Evolutionary conservation across 2,888 invertebrate species (phyloP), one percentile per base, ranked within the genome.

Genomic region (Netelia fuscicornis): DNA sequence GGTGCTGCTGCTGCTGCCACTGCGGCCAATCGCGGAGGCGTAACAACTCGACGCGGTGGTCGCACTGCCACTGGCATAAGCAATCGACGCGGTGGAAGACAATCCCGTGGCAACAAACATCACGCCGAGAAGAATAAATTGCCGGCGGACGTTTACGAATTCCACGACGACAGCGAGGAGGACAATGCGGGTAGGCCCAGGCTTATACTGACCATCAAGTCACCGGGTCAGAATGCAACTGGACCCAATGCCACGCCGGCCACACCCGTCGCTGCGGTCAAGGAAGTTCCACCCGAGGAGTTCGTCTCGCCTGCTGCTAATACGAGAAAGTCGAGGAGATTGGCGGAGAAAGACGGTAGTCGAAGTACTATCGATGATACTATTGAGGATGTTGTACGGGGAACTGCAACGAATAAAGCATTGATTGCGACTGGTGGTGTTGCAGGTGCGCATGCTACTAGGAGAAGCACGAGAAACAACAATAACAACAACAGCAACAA

Each of bases 101-200:
- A 94, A 54, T 92, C 92, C 0, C 92, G 92, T 64, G 92, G 88
- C 11, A 93, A 93, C 64, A 92, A 93, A 64, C 91, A 92, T 62
- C 91, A 92, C 64, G 89, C 94, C 10, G 96, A 95, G 87, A 95
- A 94, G 88, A 93, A 92, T 68, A 96, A 96, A 88, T 94, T 95
- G 70, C 95, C 96, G 0, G 96, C 97, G 10, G 98, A 98, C 91
- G 96, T 98, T 2, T 98, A 98, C 92, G 98, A 98, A 92, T 98
- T 98, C 92, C 96, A 97, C 88, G 98, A 98, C 91, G 98, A 98
- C 92, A 97, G 97, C 5, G 98, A 98, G 91, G 97, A 97, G 91
- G 95, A 94, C 20, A 93, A 94, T 65, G 92, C 94, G 13, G 92
- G 94, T 52, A 95, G 97, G 25, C 97, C 97, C 0, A 95, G 98